Conservation (phyloP, 53 echinoderm and acorn worm genomes). For the Echinometra lucunter region DNA sequence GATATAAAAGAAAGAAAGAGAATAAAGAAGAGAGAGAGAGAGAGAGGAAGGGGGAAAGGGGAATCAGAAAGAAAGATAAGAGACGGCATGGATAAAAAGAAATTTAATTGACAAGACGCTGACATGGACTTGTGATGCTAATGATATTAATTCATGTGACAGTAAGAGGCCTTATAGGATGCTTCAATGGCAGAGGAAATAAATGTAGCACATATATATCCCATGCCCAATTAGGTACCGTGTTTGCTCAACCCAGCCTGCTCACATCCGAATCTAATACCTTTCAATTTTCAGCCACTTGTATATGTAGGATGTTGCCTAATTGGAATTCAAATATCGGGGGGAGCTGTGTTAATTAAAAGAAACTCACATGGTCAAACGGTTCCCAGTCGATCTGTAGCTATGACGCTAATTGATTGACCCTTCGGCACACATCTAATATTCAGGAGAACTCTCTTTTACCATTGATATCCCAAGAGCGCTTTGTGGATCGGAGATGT, state of each 20-base stretch:
- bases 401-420: slow-evolving; percentile 64
- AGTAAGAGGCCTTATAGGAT: neutral
- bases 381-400: slow-evolving; percentile 29
- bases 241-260: neutral
- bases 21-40: neutral
- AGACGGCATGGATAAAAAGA: neutral
- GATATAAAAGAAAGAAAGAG: neutral
- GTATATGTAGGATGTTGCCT: slow-evolving; percentile 38
- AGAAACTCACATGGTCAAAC: slow-evolving; percentile 53
- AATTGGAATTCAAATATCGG: slow-evolving; percentile 49
- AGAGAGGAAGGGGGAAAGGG: neutral
- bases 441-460: slow-evolving; percentile 49
- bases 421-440: slow-evolving; percentile 47
- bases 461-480: slow-evolving; percentile 31
- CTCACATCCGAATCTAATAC: slow-evolving; percentile 1
- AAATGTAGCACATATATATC: slow-evolving; percentile 37
- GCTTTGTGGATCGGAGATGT: neutral
- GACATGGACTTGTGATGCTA: neutral
- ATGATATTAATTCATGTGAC: slow-evolving; percentile 40
- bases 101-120: neutral
- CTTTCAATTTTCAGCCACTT: slow-evolving; percentile 48
- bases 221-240: neutral
- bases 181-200: neutral
- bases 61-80: neutral
- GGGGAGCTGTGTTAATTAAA: slow-evolving; percentile 50